Conservation (phyloP, 2,797 vertebrate species). For the Acipenser ruthenus region DNA sequence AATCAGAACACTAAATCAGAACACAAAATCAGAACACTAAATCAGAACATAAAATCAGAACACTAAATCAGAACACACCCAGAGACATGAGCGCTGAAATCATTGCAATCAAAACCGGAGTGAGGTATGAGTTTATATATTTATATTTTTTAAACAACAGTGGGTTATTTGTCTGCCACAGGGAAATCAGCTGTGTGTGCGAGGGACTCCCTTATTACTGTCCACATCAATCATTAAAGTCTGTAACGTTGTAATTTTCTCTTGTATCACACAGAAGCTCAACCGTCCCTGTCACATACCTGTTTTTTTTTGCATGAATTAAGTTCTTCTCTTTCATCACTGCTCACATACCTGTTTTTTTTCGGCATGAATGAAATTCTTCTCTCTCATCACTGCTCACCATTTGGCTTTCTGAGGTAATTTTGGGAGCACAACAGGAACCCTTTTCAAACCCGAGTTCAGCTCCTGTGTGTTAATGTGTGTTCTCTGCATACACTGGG, state of each 20-base stretch:
- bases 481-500: too few relatives aligned
- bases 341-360: background rate
- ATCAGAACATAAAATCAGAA: too few relatives aligned
- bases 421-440: too few relatives aligned
- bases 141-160: conserved; percentile 19
- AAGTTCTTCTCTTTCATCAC: background rate
- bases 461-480: too few relatives aligned
- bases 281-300: background rate
- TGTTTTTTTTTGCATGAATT: background rate
- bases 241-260: conserved; percentile 4
- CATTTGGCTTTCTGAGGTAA: too few relatives aligned
- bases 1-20: too few relatives aligned
- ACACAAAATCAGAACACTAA: too few relatives aligned
- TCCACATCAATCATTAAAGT: conserved; percentile 3
- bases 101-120: conserved; percentile 18
- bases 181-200: conserved; percentile 15
- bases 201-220: conserved; percentile 13
- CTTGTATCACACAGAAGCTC: background rate
- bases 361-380: background rate
- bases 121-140: conserved; percentile 7
- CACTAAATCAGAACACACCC: background rate
- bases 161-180: conserved; percentile 6
- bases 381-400: background rate
- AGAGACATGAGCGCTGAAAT: conserved; percentile 12
- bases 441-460: too few relatives aligned